Base-by-base conservation (phyloP, 2,888 invertebrate species). In the Teinopalpus imperialis region DNA sequence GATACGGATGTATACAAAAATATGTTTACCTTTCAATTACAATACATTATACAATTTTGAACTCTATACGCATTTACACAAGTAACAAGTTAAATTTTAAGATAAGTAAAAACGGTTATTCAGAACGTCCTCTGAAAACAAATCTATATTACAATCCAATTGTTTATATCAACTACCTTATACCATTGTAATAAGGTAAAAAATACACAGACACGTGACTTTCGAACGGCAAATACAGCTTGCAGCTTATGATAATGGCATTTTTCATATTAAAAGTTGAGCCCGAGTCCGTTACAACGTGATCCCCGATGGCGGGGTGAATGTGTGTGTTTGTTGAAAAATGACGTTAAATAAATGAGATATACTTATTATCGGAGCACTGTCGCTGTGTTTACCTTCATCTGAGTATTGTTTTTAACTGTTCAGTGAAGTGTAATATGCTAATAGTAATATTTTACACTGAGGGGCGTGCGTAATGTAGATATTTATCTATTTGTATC, bases 221-320 rank as follows among this genome's bases (percentile, higher is more conserved):
- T 43, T 34, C 29, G 6, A 36, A 31, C 18, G 21, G 34, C 29
- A 43, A 36, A 37, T 18, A 12, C 26, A 34, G 12, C 52, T 63
- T 59, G 64, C 62, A 54, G 55, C 54, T 64, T 74, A 81, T 78
- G 76, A 83, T 86, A 86, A 86, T 86, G 74, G 74, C 77, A 85
- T 86, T 86, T 86, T 86, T 86, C 86, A 81, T 79, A 86, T 86
- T 86, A 86, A 86, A 85, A 86, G 69, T 85, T 85, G 57, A 48
- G 44, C 18, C 44, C 30, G 30, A 49, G 43, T 51, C 46, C 48
- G 29, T 40, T 34, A 45, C 45, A 40, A 45, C 40, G 29, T 10
- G 26, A 14, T 34, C 34, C 45, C 39, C 29, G 12, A 24, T 5
- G 39, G 32, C 26, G 10, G 18, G 18, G 36, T 30, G 46, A 35